Base-by-base conservation (phyloP, 2,888 invertebrate species). In the Marasmarcha lunaedactyla region DNA sequence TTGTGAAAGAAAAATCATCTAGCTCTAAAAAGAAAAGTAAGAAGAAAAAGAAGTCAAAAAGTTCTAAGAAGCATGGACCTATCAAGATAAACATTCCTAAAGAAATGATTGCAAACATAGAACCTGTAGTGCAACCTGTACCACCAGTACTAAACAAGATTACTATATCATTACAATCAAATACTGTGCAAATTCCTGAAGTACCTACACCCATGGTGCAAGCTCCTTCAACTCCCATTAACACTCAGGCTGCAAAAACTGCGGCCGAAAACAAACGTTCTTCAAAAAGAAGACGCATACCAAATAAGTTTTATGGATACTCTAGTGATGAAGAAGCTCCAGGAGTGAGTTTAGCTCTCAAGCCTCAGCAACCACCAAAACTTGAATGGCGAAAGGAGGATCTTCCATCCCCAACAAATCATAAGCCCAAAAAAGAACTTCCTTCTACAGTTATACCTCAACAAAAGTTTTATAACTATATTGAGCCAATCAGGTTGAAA, bases 271-370 rank as follows among this genome's bases (percentile, higher is more conserved):
- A 71, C 12, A 91, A 89, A 57, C 84, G 93, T 27, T 88, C 89
- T 1, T 94, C 94, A 1, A 93, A 94, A 68, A 86, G 94, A 43
- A 86, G 92, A 53, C 76, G 94, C 33, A 89, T 93, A 15, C 94
- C 93, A 0, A 94, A 94, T 57, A 91, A 90, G 58, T 94, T 94
- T 63, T 94, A 94, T 59, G 94, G 94, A 0, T 94, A 94, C 62
- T 92, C 93, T 0, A 93, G 93, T 62, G 94, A 93, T 51, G 94
- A 94, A 54, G 94, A 94, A 46, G 84, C 69, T 1, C 83, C 85
- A 11, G 12, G 15, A 11, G 12, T 14, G 9, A 46, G 59, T 14
- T 81, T 85, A 11, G 88, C 78, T 43, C 54, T 74, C 12, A 69
- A 83, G 55, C 88, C 89, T 1, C 87, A 86, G 49, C 85, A 85